Conservation (phyloP, 2,888 invertebrate genomes). For the Temnothorax ravouxi region DNA sequence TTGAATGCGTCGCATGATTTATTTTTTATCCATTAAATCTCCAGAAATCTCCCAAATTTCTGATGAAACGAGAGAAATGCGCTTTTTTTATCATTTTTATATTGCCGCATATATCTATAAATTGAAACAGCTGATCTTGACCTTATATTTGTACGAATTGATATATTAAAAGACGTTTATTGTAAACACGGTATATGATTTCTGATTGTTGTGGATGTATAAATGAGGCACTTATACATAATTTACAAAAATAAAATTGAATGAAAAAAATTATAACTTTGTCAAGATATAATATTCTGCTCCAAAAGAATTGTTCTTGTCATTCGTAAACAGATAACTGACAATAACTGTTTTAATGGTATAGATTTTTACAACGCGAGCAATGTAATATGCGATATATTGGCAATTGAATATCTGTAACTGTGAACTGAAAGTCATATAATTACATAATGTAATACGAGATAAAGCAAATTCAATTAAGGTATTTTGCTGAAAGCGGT, state of each 20-base stretch:
- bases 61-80: neutral
- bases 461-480: neutral
- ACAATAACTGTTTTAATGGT: no score
- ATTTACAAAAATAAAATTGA: slow-evolving; percentile 1
- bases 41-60: neutral
- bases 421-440: neutral
- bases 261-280: neutral
- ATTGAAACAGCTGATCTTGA: neutral
- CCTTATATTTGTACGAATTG: neutral
- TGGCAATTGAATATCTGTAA: neutral
- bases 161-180: neutral
- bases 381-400: neutral
- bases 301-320: neutral
- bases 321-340: neutral
- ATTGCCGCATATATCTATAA: neutral
- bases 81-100: neutral
- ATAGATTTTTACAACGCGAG: neutral
- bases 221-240: neutral
- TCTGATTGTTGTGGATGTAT: no score
- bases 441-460: neutral
- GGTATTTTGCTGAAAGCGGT: neutral
- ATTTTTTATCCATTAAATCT: neutral
- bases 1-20: neutral
- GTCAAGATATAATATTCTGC: neutral
- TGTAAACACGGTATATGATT: neutral